Conservation (phyloP, 2,888 invertebrate genomes). For the Netelia melanura region DNA sequence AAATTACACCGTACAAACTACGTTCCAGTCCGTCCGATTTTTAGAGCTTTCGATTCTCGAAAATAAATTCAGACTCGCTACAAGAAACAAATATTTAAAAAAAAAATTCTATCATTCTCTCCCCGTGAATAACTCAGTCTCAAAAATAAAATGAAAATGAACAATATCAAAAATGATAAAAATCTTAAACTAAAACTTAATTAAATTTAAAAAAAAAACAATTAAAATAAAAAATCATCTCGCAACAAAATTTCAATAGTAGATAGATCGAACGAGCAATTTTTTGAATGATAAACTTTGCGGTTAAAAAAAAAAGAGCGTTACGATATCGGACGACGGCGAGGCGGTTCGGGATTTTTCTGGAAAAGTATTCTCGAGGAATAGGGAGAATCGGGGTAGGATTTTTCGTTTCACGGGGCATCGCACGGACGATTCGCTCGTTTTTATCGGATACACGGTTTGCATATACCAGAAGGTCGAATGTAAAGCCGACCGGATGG, state of each 20-base stretch:
- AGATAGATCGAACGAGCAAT: neutral
- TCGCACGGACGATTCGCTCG: conserved; percentile 39
- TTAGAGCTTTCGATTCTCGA: neutral
- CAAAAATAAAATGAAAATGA: too few relatives aligned
- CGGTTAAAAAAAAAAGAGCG: neutral
- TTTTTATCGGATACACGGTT: conserved; percentile 45
- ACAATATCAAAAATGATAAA: too few relatives aligned
- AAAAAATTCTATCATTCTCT: too few relatives aligned
- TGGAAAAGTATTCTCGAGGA: conserved; percentile 14
- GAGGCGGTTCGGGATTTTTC: neutral
- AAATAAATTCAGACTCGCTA: neutral
- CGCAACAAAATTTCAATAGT: too few relatives aligned
- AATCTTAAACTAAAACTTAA: too few relatives aligned
- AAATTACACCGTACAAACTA: neutral
- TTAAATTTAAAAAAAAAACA: too few relatives aligned
- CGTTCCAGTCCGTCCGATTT: neutral
- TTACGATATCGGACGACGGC: neutral
- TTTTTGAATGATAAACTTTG: neutral
- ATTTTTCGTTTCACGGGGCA: conserved; percentile 29
- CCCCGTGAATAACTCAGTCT: too few relatives aligned
- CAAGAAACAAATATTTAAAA: neutral
- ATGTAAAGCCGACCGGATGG: conserved; percentile 55
- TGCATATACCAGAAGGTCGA: conserved; percentile 29
- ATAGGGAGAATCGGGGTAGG: neutral
- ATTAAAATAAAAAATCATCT: too few relatives aligned